Conservation (phyloP, 2,797 vertebrate species). For the Darevskia mixta region DNA sequence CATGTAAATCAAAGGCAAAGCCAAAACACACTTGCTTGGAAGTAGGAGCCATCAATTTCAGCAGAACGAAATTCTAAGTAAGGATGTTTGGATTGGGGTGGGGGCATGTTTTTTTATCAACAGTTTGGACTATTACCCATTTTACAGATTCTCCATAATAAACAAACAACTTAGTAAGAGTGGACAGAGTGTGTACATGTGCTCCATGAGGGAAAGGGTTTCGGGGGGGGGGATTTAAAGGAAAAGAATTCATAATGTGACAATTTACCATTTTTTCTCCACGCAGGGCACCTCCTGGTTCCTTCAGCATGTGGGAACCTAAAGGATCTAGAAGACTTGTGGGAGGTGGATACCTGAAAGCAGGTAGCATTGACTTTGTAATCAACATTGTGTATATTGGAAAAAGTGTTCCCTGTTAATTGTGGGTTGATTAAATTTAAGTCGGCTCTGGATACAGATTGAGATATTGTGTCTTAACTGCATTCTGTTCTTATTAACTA, state of each 20-base stretch:
- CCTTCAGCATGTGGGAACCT: too few relatives aligned
- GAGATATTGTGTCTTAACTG: conserved; percentile 68
- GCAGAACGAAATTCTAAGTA: neutral
- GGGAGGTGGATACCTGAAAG: too few relatives aligned
- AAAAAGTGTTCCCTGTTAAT: neutral
- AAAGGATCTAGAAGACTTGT: too few relatives aligned
- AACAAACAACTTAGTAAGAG: too few relatives aligned
- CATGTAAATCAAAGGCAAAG: neutral
- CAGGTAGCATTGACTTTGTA: too few relatives aligned
- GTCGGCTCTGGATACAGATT: conserved; percentile 39
- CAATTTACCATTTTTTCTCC: too few relatives aligned
- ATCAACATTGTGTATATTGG: neutral
- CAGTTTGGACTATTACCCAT: neutral
- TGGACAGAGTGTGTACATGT: too few relatives aligned
- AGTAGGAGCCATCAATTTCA: neutral
- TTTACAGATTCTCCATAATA: neutral
- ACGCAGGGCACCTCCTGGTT: too few relatives aligned
- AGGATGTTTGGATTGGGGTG: neutral
- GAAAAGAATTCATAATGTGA: neutral
- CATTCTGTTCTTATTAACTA: conserved; percentile 65
- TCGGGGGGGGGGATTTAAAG: neutral
- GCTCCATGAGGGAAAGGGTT: neutral
- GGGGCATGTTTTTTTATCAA: neutral
- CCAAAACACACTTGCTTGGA: neutral
- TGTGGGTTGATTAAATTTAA: conserved; percentile 60